Evolutionary conservation across 2,113 vertebrate species (phyloP).

Genomic region (Sinosuthora webbiana): DNA sequence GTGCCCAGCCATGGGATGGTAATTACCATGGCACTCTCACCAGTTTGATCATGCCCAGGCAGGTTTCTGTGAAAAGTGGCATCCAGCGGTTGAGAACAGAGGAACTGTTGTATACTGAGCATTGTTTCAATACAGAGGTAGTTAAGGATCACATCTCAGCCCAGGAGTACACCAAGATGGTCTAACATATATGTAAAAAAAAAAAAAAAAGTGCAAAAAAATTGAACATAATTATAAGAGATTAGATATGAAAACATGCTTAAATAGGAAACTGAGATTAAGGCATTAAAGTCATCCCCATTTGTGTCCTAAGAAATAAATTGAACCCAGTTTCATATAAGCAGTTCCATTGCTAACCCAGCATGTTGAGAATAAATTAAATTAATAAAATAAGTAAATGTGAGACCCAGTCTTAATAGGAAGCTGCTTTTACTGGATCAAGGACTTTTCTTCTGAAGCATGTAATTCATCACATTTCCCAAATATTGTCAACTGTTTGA

Average conservation of each 20-base stretch:
- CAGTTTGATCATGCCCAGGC: rapidly evolving
- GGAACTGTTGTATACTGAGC: neutral
- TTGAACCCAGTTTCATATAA: neutral
- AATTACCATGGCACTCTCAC: neutral
- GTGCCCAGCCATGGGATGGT: neutral
- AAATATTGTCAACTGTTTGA: neutral
- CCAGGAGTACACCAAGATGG: neutral
- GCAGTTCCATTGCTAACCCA: neutral
- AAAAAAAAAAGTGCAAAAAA: neutral
- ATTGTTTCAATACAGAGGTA: neutral
- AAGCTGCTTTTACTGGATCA: neutral
- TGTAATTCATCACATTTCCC: neutral
- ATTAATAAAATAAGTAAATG: neutral
- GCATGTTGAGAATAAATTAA: neutral
- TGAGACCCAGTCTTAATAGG: neutral
- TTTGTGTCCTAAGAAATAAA: neutral
- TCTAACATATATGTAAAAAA: neutral
- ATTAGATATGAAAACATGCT: neutral
- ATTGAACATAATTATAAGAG: neutral
- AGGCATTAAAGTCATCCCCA: neutral
- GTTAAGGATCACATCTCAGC: neutral
- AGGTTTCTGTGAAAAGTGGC: neutral
- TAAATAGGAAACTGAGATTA: neutral
- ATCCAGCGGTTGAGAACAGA: neutral
- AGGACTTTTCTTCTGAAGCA: neutral